Evolutionary conservation across 2,113 vertebrate species (phyloP), one percentile per base, ranked within the genome.

Genomic region (Aythya baeri): DNA sequence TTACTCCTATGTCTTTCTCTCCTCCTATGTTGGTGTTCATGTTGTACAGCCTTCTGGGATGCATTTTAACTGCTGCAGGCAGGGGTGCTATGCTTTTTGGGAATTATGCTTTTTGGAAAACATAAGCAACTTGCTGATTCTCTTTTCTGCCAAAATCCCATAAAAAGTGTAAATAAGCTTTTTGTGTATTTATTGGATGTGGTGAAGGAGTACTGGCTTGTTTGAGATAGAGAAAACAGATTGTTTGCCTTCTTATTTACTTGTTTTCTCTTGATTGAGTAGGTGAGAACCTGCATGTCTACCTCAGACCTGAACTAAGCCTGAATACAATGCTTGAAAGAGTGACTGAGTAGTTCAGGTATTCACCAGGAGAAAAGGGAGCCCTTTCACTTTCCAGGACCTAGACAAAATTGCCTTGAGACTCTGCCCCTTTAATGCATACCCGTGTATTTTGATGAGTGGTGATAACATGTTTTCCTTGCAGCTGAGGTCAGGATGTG

Each of bases 381-480:
- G 34, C 6, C 17, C 46, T 90, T 80, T 66, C 68, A 32, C 34
- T 74, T 72, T 72, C 72, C 18, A 52, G 82, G 22, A 87, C 29
- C 12, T 59, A 41, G 74, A 32, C 7, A 77, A 74, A 36, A 11
- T 27, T 63, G 9, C 26, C 50, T 81, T 41, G 12, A 67, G 76
- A 44, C 36, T 90, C 74, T n/a, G 3, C 2, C 17, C 13, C 18
- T 80, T 77, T 54, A 36, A 26, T 18, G 13, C 6, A 22, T 17
- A n/a, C 59, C 58, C 31, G 21, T 31, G 4, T 21, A 31, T 50
- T 89, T 72, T 89, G n/a, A 36, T 80, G 72, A 65, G 62, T 0
- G 11, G 7, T 29, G 34, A 23, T 55, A 65, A 72, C 0, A 0
- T 0, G 3, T 13, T 85, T 86, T 84, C 16, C 21, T n/a, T 44